Conservation (phyloP, 2,888 invertebrate species). For the Apamea epomidion region DNA sequence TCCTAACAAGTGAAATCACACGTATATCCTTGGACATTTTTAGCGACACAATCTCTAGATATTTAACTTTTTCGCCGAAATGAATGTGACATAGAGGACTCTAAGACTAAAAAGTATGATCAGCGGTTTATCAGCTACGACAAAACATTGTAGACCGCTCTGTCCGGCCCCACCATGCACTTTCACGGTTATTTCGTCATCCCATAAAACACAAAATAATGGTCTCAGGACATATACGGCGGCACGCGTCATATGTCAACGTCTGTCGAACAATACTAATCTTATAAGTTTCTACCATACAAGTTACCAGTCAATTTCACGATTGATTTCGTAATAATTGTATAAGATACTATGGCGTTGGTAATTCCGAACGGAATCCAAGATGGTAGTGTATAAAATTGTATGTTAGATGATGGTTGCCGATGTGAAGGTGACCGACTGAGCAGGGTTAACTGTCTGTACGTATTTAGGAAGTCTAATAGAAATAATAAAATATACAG, state of each 20-base stretch:
- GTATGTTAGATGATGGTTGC: background rate
- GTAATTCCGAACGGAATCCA: background rate
- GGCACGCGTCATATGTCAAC: slow-evolving; percentile 7
- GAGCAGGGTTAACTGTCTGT: background rate
- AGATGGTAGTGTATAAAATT: background rate
- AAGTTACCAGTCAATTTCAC: slow-evolving; percentile 39
- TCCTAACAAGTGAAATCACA: background rate
- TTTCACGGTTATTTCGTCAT: slow-evolving; percentile 21
- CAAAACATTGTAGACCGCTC: background rate
- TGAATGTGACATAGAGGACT: background rate
- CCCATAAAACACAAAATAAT: slow-evolving; percentile 1
- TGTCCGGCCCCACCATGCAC: background rate
- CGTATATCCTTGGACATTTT: background rate
- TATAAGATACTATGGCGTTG: background rate
- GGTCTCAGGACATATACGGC: slow-evolving; percentile 14
- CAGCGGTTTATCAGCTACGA: background rate
- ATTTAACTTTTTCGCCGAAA: background rate
- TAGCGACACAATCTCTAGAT: background rate
- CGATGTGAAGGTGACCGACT: background rate
- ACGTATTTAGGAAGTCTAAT: background rate
- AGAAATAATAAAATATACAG: too few species aligned
- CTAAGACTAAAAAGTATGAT: background rate
- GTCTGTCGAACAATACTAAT: slow-evolving; percentile 2
- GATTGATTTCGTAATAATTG: slow-evolving; percentile 18
- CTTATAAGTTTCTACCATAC: background rate